phyloP scores from a whole-genome alignment of 2,888 invertebrate species.

The Callyntrura guangdongensis region DNA sequence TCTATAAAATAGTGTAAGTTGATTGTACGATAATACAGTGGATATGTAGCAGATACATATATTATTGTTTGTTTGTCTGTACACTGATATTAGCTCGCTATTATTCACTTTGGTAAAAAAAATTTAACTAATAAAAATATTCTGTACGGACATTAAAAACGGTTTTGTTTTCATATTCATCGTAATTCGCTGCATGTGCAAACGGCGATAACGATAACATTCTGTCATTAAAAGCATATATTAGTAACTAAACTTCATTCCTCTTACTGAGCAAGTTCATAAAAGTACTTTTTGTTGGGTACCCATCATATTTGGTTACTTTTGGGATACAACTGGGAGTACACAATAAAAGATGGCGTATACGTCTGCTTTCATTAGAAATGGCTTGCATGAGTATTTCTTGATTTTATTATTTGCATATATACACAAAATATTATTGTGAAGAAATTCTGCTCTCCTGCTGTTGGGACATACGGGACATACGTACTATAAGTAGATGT shows the following conservation, averaged over 20 bases:
- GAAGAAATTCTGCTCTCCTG: too few species aligned
- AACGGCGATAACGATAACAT: too few species aligned
- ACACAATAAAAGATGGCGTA: too few species aligned
- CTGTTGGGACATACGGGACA: too few species aligned
- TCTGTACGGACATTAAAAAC: constrained; percentile 72
- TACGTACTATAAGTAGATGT: too few species aligned
- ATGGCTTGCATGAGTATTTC: too few species aligned
- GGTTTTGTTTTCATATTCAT: not conserved
- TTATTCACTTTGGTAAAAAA: constrained; percentile 80
- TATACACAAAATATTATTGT: too few species aligned
- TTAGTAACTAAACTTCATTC: not conserved
- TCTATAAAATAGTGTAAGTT: constrained; percentile 56
- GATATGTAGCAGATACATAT: constrained; percentile 59
- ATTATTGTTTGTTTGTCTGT: constrained; percentile 74
- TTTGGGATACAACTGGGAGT: too few species aligned
- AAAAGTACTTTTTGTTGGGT: not conserved
- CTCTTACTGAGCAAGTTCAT: not conserved
- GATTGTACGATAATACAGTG: constrained; percentile 30
- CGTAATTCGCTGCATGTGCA: not conserved
- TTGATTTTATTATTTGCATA: too few species aligned
- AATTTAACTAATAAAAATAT: constrained; percentile 76
- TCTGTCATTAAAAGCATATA: not conserved
- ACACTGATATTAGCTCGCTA: constrained; percentile 79
- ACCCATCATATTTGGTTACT: not conserved
- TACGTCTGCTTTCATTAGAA: too few species aligned